Evolutionary conservation across 2,797 vertebrate species (phyloP).

Genomic region (Pangasius mekongensis): DNA sequence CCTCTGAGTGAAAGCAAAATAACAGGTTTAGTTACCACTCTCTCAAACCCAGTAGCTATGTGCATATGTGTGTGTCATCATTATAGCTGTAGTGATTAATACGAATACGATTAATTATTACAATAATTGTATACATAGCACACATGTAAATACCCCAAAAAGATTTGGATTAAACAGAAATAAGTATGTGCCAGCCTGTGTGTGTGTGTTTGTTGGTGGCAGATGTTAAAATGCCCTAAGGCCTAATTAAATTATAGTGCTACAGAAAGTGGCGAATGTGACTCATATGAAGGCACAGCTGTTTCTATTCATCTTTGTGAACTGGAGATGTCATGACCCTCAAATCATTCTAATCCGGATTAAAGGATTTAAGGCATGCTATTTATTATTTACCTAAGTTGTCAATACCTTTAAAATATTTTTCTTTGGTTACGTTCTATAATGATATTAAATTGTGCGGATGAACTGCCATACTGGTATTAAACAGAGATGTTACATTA

Average conservation of each 20-base stretch:
- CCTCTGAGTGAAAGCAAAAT: conserved; percentile 16
- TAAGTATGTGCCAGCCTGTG: not conserved
- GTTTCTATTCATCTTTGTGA: not conserved
- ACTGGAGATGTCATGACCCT: not conserved
- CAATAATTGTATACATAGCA: not conserved
- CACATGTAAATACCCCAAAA: not conserved
- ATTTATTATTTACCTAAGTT: not conserved
- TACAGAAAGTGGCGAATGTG: conserved; percentile 18
- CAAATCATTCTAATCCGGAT: not conserved
- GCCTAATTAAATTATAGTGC: conserved; percentile 25
- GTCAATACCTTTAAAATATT: not conserved
- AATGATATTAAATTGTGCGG: conserved; percentile 5
- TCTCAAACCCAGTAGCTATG: not conserved
- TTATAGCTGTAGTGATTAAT: not conserved
- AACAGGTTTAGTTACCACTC: not conserved
- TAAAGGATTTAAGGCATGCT: not conserved
- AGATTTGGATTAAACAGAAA: not conserved
- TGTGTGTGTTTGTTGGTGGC: conserved; percentile 5
- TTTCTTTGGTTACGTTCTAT: not conserved
- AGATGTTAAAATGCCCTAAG: not conserved
- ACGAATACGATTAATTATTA: not conserved
- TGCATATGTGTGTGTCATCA: not conserved
- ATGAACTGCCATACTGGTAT: not conserved
- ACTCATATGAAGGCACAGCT: not conserved
- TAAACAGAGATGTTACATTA: not conserved